phyloP scores from a whole-genome alignment of 37 sponge, comb jelly and placozoan genomes.

The Lycopodina hypogea region DNA sequence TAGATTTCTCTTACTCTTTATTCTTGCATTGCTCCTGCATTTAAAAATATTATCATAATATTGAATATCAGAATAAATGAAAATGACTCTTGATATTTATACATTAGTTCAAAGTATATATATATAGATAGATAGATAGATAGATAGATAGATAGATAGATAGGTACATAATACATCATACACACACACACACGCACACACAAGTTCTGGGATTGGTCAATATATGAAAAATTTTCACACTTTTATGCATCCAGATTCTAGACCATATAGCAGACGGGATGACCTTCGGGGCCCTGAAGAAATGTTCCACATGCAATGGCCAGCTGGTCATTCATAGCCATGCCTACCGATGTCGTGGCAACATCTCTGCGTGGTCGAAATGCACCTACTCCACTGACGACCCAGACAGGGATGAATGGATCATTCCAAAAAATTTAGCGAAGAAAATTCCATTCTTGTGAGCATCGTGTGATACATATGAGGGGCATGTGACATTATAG shows the following conservation, averaged over 20 bases:
- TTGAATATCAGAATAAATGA: too few relatives aligned
- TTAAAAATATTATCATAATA: too few relatives aligned
- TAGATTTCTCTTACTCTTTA: too few relatives aligned
- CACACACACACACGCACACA: too few relatives aligned
- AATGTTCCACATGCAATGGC: constrained; percentile 72
- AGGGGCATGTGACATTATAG: background rate
- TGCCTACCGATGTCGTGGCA: constrained; percentile 83
- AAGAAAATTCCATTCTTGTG: constrained; percentile 47
- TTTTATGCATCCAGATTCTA: constrained; percentile 74
- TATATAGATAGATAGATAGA: too few relatives aligned
- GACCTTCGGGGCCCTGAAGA: constrained; percentile 81
- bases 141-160: too few relatives aligned
- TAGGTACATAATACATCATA: too few relatives aligned
- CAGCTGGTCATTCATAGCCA: constrained; percentile 56
- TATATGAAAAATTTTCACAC: too few relatives aligned
- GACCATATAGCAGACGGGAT: constrained; percentile 80
- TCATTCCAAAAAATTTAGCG: constrained; percentile 70
- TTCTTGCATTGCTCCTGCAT: too few relatives aligned
- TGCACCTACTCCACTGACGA: constrained; percentile 65
- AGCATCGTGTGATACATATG: background rate
- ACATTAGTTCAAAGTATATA: too few relatives aligned
- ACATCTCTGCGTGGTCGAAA: constrained; percentile 92
- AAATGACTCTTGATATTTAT: too few relatives aligned
- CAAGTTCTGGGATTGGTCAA: too few relatives aligned
- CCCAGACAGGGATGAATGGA: constrained; percentile 67